phyloP scores from a whole-genome alignment of 2,113 vertebrate species.

The Sturnira hondurensis region DNA sequence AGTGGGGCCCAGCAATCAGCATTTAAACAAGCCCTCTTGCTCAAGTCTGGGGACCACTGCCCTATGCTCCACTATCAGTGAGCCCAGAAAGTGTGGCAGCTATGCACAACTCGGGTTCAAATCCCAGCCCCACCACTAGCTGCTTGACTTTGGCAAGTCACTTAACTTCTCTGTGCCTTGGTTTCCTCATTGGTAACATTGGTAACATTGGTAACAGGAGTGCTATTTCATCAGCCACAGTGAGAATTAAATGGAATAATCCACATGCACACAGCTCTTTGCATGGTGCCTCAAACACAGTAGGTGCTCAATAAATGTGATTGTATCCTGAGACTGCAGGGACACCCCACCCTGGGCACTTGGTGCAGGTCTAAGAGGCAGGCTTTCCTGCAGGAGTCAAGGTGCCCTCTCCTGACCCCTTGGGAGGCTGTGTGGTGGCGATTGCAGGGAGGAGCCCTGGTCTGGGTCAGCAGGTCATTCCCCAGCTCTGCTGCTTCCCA shows the following conservation, averaged over 20 bases:
- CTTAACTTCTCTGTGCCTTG: not conserved
- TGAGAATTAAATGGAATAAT: too few relatives aligned
- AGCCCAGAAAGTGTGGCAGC: not conserved
- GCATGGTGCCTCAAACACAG: not conserved
- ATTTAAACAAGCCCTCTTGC: not conserved
- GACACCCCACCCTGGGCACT: not conserved
- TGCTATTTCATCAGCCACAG: not conserved
- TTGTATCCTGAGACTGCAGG: not conserved
- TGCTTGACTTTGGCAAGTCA: not conserved
- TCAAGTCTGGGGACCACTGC: not conserved
- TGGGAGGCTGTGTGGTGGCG: not conserved
- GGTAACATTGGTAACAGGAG: not conserved
- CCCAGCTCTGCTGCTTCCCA: not conserved
- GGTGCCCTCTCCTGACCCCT: not conserved
- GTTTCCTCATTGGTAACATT: not conserved
- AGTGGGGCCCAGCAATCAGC: not conserved
- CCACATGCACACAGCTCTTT: not conserved
- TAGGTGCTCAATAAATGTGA: not conserved
- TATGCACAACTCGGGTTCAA: not conserved
- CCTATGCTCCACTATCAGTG: not conserved
- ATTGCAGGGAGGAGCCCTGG: not conserved
- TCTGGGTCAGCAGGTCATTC: not conserved
- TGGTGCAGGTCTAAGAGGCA: not conserved
- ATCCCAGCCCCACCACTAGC: not conserved
- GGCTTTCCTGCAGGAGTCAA: not conserved